Evolutionary conservation across 2,113 vertebrate genomes (phyloP).

Genomic region (Origma solitaria): DNA sequence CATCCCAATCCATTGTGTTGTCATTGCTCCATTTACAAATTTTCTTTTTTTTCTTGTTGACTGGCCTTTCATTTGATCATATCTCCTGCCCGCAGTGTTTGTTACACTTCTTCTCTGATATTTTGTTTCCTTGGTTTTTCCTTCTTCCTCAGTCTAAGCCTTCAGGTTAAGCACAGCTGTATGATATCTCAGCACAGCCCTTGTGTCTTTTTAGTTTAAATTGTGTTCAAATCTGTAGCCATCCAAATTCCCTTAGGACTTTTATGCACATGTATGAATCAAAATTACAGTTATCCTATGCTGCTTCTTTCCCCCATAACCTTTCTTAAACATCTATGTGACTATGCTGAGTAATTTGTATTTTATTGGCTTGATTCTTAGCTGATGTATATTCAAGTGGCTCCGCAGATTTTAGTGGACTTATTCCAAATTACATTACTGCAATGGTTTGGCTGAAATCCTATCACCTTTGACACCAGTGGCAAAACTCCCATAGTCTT

Average conservation of each 20-base stretch:
- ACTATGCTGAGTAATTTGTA: neutral
- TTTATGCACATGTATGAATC: neutral
- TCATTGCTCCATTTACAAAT: too few species aligned
- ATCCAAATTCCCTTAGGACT: neutral
- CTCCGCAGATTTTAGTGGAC: constrained; percentile 30
- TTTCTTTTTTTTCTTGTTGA: too few species aligned
- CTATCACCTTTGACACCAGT: neutral
- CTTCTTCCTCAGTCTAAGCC: neutral
- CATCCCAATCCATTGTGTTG: too few species aligned
- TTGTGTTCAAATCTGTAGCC: neutral
- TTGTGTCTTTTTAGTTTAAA: neutral
- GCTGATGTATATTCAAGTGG: neutral
- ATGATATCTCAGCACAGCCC: neutral
- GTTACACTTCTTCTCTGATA: neutral
- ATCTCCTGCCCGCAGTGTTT: too few species aligned
- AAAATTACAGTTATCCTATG: constrained; percentile 5
- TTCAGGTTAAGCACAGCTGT: neutral
- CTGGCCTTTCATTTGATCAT: too few species aligned
- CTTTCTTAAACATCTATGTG: constrained; percentile 15
- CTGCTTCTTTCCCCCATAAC: neutral
- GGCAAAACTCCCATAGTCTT: neutral
- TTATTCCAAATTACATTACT: constrained; percentile 37
- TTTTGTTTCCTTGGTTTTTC: neutral
- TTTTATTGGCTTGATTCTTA: constrained; percentile 12
- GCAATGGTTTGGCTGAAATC: constrained; percentile 22